A percentile compares a stretch with the other conserved stretches of the same genome.
Conservation (phyloP, 2,888 invertebrate genomes). For the Liodrosophila aerea region DNA sequence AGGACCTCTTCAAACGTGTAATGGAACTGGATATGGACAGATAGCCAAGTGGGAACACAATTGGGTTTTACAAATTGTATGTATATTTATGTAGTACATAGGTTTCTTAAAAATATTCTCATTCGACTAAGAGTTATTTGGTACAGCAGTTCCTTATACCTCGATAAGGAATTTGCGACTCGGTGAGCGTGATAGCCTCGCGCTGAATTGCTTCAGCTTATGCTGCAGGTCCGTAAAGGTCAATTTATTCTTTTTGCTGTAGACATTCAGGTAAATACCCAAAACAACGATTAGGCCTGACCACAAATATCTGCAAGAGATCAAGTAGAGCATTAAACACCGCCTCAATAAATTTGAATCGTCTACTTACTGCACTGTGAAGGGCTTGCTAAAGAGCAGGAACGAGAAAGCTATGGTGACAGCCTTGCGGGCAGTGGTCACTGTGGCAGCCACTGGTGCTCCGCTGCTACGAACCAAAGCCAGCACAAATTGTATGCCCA, state of each 20-base stretch:
- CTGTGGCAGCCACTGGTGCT: constrained; percentile 96
- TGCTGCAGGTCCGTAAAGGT: constrained; percentile 74
- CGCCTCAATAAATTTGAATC: no score
- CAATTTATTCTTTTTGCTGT: constrained; percentile 87
- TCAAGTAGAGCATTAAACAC: neutral
- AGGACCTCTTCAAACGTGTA: constrained; percentile 83
- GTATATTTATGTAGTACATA: no score
- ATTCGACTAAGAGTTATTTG: constrained; percentile 56
- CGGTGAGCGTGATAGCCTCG: constrained; percentile 57
- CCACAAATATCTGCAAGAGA: constrained; percentile 89
- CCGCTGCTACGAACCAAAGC: constrained; percentile 94
- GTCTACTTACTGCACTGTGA: constrained; percentile 91
- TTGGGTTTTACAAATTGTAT: no score
- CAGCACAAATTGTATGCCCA: constrained; percentile 96
- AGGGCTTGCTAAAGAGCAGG: constrained; percentile 96
- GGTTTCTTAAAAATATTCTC: constrained; percentile 38
- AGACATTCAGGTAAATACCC: constrained; percentile 97
- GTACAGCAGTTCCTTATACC: constrained; percentile 60
- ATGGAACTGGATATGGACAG: constrained; percentile 79
- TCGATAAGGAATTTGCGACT: constrained; percentile 78
- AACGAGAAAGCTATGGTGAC: constrained; percentile 96
- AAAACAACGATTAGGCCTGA: constrained; percentile 93
- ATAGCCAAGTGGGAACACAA: constrained; percentile 22
- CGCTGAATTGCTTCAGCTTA: constrained; percentile 49
- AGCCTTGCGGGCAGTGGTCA: constrained; percentile 95